Percentiles rank a stretch among this genome's conserved stretches.
Evolutionary conservation across 1,140 invertebrate genomes (phyloP).

Genomic region (Triops longicaudatus): DNA sequence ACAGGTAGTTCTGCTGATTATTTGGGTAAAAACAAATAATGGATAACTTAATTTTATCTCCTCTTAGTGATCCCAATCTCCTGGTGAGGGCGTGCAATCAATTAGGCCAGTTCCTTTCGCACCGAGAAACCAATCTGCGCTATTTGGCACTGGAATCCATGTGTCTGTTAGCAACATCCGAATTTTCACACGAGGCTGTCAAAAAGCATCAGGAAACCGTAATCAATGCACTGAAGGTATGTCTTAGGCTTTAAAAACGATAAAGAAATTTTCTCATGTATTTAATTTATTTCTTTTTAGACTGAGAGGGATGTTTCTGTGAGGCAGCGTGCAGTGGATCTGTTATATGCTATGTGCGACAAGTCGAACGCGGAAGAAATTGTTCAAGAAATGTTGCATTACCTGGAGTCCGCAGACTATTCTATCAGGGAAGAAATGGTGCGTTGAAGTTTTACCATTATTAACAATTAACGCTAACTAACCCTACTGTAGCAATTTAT

Average conservation of each 20-base stretch:
- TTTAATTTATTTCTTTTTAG: slow-evolving; percentile 39
- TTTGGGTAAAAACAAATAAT: neutral
- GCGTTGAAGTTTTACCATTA: slow-evolving; percentile 29
- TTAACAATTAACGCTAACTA: too few relatives aligned
- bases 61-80: slow-evolving; percentile 80
- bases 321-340: slow-evolving; percentile 93
- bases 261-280: neutral
- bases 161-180: slow-evolving; percentile 97
- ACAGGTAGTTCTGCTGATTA: slow-evolving; percentile 48
- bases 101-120: slow-evolving; percentile 95
- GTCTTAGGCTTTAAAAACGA: neutral
- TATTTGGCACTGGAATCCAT: slow-evolving; percentile 98
- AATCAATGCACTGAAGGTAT: slow-evolving; percentile 91
- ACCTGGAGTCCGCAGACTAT: slow-evolving; percentile 98
- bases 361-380: slow-evolving; percentile 99
- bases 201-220: slow-evolving; percentile 99
- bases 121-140: slow-evolving; percentile 95
- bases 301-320: slow-evolving; percentile 99
- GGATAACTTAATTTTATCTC: slow-evolving; percentile 27
- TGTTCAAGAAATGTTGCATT: slow-evolving; percentile 98
- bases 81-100: slow-evolving; percentile 97
- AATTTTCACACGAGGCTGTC: slow-evolving; percentile 99
- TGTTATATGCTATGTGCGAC: slow-evolving; percentile 99
- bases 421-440: slow-evolving; percentile 99
- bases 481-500: too few relatives aligned